A percentile compares a stretch with the other conserved stretches of the same genome.
Evolutionary conservation across 1,140 invertebrate species (phyloP).

Genomic region (Rhagoletis zephyria): DNA sequence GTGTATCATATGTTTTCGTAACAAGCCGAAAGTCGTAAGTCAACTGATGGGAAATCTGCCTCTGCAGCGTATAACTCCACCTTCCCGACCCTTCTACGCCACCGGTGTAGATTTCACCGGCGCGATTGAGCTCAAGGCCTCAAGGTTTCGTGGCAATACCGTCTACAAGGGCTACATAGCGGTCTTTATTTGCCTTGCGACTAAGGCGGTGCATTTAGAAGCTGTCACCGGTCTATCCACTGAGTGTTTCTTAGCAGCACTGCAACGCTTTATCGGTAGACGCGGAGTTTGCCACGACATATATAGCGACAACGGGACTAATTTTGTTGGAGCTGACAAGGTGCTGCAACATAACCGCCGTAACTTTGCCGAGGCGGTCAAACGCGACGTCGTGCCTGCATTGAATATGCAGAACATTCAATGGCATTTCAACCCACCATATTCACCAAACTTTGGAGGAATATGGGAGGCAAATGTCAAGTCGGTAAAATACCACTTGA

Average conservation of each 20-base stretch:
- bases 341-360: slow-evolving; percentile 1
- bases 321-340: slow-evolving; percentile 60
- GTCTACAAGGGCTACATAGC: slow-evolving; percentile 22
- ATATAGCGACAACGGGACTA: slow-evolving; percentile 60
- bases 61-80: slow-evolving; percentile 26
- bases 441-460: slow-evolving; percentile 62
- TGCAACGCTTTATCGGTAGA: slow-evolving; percentile 68
- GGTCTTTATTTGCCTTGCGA: slow-evolving; percentile 51
- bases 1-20: slow-evolving; percentile 45
- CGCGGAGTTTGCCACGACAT: slow-evolving; percentile 58
- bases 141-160: background rate
- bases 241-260: slow-evolving; percentile 69
- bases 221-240: slow-evolving; percentile 61
- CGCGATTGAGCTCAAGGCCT: slow-evolving; percentile 50
- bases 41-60: slow-evolving; percentile 46
- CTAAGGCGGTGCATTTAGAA: slow-evolving; percentile 37
- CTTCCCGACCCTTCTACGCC: background rate
- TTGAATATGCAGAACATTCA: background rate
- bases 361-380: background rate
- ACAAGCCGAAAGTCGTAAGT: background rate
- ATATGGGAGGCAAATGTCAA: slow-evolving; percentile 64
- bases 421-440: slow-evolving; percentile 56
- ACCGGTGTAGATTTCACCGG: slow-evolving; percentile 57
- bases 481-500: slow-evolving; percentile 62
- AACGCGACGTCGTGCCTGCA: background rate